Conservation (phyloP, 1,140 invertebrate species). For the Rhynchophorus ferrugineus region DNA sequence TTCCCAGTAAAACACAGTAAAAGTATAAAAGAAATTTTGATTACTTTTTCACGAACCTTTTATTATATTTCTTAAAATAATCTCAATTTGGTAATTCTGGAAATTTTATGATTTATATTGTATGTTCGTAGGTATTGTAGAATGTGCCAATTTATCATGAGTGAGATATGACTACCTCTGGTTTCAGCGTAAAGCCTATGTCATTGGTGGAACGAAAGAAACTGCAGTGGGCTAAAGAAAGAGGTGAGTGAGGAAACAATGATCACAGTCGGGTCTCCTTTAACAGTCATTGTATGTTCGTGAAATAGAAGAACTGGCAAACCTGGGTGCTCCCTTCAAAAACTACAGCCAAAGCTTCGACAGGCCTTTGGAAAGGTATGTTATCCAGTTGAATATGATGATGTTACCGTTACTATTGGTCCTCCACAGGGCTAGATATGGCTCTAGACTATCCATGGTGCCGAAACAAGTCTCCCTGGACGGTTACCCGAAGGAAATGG, state of each 20-base stretch:
- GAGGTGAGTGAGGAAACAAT: conserved; percentile 45
- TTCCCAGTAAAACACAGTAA: too few relatives aligned
- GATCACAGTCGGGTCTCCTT: not conserved
- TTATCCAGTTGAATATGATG: too few relatives aligned
- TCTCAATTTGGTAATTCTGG: too few relatives aligned
- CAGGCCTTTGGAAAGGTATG: conserved; percentile 26
- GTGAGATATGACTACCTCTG: conserved; percentile 10
- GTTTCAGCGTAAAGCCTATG: conserved; percentile 19
- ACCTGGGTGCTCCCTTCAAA: conserved; percentile 49
- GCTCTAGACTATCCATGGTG: conserved; percentile 19
- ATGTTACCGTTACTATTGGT: too few relatives aligned
- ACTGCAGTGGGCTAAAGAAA: conserved; percentile 67
- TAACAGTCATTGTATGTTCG: conserved; percentile 2
- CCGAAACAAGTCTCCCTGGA: conserved; percentile 13
- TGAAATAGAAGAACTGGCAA: conserved; percentile 54
- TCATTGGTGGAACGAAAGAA: conserved; percentile 65
- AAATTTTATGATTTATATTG: too few relatives aligned
- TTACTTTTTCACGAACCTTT: too few relatives aligned
- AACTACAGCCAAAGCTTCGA: conserved; percentile 19
- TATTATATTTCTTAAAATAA: too few relatives aligned
- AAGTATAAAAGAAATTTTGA: too few relatives aligned
- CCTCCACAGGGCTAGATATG: conserved; percentile 26
- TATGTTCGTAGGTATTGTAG: too few relatives aligned
- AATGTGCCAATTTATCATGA: too few relatives aligned
- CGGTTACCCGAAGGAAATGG: not conserved